Evolutionary conservation across 1,140 invertebrate species (phyloP).

Genomic region (Drosophila chauvacae): DNA sequence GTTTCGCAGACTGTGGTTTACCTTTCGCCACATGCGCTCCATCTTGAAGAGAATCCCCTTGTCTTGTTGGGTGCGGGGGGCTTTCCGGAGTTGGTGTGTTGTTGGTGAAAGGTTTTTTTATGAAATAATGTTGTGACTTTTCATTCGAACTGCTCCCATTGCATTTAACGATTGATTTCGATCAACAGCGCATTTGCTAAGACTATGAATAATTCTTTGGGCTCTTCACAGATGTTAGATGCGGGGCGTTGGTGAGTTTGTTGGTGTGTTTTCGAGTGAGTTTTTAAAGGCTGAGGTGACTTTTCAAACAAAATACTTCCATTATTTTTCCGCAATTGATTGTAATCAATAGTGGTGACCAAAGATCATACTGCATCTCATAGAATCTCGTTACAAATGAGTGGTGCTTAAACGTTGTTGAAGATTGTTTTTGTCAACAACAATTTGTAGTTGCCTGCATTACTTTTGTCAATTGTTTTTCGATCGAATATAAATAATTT

Average conservation of each 20-base stretch:
- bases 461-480: background rate
- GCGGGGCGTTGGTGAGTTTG: background rate
- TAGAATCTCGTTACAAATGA: background rate
- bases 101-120: constrained; percentile 1
- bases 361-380: background rate
- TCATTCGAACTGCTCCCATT: background rate
- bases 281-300: background rate
- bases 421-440: background rate
- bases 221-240: background rate
- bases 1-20: constrained; percentile 82
- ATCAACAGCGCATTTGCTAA: background rate
- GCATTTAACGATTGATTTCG: background rate
- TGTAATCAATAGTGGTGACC: background rate
- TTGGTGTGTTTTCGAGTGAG: background rate
- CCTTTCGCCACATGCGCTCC: constrained; percentile 84
- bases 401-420: background rate
- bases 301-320: background rate
- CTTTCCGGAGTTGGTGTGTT: background rate
- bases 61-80: no score
- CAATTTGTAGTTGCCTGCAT: background rate
- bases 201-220: background rate
- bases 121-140: background rate
- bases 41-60: constrained; percentile 33
- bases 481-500: background rate
- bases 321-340: background rate